Percentiles rank a stretch among this genome's conserved stretches.
Evolutionary conservation across 2,113 vertebrate genomes (phyloP).

Genomic region (Poeciliopsis turrubarensis): DNA sequence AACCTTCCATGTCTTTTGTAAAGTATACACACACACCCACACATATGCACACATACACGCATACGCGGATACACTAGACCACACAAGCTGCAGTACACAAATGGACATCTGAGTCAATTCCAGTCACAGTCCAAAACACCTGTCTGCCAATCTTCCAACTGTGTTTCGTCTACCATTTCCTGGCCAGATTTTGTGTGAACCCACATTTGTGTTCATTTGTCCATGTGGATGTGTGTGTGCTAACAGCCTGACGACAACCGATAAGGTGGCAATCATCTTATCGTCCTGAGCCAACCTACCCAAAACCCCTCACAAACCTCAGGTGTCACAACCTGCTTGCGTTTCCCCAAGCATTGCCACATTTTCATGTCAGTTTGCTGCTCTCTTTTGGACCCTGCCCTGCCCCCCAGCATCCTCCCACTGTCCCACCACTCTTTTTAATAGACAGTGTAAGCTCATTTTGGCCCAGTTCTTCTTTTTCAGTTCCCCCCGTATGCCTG

Average conservation of each 20-base stretch:
- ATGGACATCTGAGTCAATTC: constrained; percentile 40
- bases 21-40: background rate
- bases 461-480: constrained; percentile 27
- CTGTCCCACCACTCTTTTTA: constrained; percentile 23
- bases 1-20: background rate
- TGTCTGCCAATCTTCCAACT: constrained; percentile 55
- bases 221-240: constrained; percentile 22
- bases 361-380: constrained; percentile 68
- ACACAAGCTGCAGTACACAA: constrained; percentile 14
- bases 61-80: background rate
- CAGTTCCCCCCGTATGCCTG: constrained; percentile 5
- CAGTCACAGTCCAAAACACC: constrained; percentile 51
- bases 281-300: constrained; percentile 62
- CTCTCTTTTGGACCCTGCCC: constrained; percentile 25
- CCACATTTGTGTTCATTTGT: constrained; percentile 42
- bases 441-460: constrained; percentile 40
- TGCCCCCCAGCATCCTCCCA: background rate
- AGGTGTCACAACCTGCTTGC: constrained; percentile 53
- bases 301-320: constrained; percentile 59
- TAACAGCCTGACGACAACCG: constrained; percentile 61
- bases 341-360: constrained; percentile 39
- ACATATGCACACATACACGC: background rate
- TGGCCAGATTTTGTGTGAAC: constrained; percentile 40
- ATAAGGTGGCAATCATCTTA: constrained; percentile 74
- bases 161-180: constrained; percentile 27